Base-by-base conservation (phyloP, 2,888 invertebrate species). In the Drosophila mimetica region DNA sequence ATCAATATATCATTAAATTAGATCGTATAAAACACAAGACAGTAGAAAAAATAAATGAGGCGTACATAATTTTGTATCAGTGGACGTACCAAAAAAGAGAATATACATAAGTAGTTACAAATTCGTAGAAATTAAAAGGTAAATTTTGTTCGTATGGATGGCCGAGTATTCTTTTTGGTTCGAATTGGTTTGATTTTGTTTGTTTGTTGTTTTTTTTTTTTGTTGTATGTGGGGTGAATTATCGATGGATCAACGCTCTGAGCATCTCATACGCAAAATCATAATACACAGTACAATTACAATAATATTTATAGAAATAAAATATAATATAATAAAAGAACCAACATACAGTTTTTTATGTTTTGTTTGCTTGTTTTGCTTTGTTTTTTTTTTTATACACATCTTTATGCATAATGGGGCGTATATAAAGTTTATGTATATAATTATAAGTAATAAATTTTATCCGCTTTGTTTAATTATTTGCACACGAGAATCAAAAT, bases 401-500 rank as follows among this genome's bases (percentile, higher is more conserved):
- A 84, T 85, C 53, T 58, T 77, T 83, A 79, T 77, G 76, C 69
- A 63, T 55, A 83, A 82, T 69, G 76, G 76, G 79, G 79, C 74
- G 69, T 82, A 82, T 80, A 75, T 86, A 85, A 85, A 71, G 60
- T 46, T 65, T 74, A 57, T 67, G 42, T 76, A 64, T 75, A 82
- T 87, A 84, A 86, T 87, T 88, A 82, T 88, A 84, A 86, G 76
- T 84, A 82, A 86, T 79, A 80, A 83, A 88, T 88, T 88, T 77
- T 76, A 72, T 70, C 71, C 36, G 72, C 73, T 84, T 75, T 75
- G 74, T 86, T 85, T 83, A 85, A 88, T 88, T 88, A 85, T 85
- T 85, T 85, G 85, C 85, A 85, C 85, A 85, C 88, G 81, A 85
- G 87, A 87, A 82, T 82, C 86, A 84, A 86, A 80, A 83, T 83